Conservation (phyloP, 2,888 invertebrate genomes). For the Leptopilina myrica region DNA sequence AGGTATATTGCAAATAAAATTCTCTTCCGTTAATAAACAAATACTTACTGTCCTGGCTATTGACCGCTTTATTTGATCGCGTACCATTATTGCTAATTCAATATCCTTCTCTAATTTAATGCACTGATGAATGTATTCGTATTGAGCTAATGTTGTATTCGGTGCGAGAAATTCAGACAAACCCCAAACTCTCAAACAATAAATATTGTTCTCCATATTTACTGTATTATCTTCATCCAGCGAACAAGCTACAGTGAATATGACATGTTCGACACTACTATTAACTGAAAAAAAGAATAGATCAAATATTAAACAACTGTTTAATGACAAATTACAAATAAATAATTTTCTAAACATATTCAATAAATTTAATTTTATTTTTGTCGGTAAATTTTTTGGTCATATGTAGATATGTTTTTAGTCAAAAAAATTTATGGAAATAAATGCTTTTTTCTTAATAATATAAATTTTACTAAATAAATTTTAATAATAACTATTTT, state of each 20-base stretch:
- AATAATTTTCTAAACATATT: not conserved
- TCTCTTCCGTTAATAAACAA: not conserved
- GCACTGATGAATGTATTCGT: conserved; percentile 95
- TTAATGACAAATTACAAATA: conserved; percentile 15
- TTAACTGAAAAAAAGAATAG: conserved; percentile 82
- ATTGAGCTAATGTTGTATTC: conserved; percentile 89
- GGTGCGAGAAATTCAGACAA: conserved; percentile 92
- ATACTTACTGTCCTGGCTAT: conserved; percentile 85
- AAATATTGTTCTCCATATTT: conserved; percentile 78
- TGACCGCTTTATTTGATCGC: conserved; percentile 82
- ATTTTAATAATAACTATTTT: too few relatives aligned
- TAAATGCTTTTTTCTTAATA: too few relatives aligned
- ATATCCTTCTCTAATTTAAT: conserved; percentile 95
- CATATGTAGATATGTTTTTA: too few relatives aligned
- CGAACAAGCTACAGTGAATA: conserved; percentile 89
- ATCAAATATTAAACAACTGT: conserved; percentile 3
- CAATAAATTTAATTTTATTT: too few relatives aligned
- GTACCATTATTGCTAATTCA: conserved; percentile 79
- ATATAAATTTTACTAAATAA: too few relatives aligned
- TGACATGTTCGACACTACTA: conserved; percentile 90
- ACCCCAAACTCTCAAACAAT: conserved; percentile 88
- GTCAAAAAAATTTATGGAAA: too few relatives aligned
- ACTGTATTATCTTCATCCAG: conserved; percentile 86
- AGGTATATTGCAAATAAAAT: too few relatives aligned
- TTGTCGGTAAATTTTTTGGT: too few relatives aligned